These are phyloP conservation scores for Buphagus erythrorhynchus DNA, from an alignment of 2,797 vertebrate genomes.

Conservation along the genomic window DNA sequence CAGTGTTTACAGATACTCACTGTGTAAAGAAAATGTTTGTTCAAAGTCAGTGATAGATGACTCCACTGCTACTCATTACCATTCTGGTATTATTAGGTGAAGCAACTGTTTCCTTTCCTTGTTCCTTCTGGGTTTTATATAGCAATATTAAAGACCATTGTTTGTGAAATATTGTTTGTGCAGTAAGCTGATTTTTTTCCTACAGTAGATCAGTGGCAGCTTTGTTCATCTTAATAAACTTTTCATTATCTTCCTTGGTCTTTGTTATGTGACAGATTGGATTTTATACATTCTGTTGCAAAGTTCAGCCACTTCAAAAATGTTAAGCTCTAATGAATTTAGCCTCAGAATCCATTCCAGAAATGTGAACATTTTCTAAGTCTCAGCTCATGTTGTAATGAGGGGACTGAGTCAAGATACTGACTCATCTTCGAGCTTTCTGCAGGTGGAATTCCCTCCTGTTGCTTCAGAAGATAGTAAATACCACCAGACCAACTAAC, in stretches of 20 bases:
- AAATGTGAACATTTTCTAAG: background rate
- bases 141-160: background rate
- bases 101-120: background rate
- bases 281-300: background rate
- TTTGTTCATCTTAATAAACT: background rate
- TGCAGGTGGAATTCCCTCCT: background rate
- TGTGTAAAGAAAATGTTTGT: background rate
- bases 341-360: background rate
- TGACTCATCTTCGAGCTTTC: background rate
- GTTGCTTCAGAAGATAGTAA: background rate
- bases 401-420: background rate
- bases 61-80: background rate
- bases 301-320: background rate
- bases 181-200: background rate
- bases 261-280: background rate
- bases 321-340: background rate
- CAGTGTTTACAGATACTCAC: background rate
- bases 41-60: background rate
- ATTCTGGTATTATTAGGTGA: background rate
- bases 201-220: background rate
- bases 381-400: background rate
- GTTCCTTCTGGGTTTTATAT: background rate
- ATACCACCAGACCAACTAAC: background rate
- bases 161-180: background rate
- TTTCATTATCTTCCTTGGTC: background rate